Evolutionary conservation across 1,140 invertebrate species (phyloP).

Genomic region (Calephelis nemesis): DNA sequence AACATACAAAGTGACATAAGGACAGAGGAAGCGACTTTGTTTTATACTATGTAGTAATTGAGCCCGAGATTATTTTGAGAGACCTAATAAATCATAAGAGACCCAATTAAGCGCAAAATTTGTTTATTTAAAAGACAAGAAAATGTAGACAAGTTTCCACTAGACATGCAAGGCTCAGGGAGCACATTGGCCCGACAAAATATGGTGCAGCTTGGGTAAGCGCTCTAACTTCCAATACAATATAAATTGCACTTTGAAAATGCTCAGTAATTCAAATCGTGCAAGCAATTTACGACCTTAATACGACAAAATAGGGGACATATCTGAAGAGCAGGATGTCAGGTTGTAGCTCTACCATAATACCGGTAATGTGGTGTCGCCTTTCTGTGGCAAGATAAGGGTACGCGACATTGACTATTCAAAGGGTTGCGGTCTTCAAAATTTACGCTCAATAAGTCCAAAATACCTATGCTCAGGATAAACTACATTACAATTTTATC

Average conservation of each 20-base stretch:
- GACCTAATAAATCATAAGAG: background rate
- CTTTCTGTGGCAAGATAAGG: conserved; percentile 78
- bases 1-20: too few relatives aligned
- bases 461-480: conserved; percentile 63
- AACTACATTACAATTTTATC: conserved; percentile 46
- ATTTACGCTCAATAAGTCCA: conserved; percentile 77
- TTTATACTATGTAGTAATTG: too few relatives aligned
- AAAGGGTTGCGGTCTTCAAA: conserved; percentile 78
- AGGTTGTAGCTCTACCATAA: conserved; percentile 55
- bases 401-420: conserved; percentile 78
- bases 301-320: conserved; percentile 42
- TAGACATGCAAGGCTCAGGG: conserved; percentile 56
- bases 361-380: conserved; percentile 78
- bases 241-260: conserved; percentile 79
- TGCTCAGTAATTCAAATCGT: conserved; percentile 57
- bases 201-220: conserved; percentile 72
- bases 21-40: too few relatives aligned
- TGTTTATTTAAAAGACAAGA: conserved; percentile 49
- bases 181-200: conserved; percentile 67
- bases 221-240: conserved; percentile 76
- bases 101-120: conserved; percentile 66
- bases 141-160: conserved; percentile 59
- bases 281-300: conserved; percentile 61
- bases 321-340: conserved; percentile 38
- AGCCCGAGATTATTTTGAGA: too few relatives aligned